Conservation (phyloP, 2,888 invertebrate species). For the Marronus borbonicus region DNA sequence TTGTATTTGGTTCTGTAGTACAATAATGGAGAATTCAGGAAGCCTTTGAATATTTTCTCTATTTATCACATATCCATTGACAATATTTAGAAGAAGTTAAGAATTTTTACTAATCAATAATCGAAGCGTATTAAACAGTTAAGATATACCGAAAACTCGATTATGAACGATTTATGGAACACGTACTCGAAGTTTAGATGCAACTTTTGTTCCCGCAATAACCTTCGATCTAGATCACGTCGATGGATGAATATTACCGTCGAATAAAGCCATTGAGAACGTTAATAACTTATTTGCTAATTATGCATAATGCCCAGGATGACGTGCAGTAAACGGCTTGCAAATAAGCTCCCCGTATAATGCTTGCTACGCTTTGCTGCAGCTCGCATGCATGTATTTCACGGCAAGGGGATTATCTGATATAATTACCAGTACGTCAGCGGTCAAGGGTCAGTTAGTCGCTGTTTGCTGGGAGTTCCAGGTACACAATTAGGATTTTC, state of each 20-base stretch:
- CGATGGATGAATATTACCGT: background rate
- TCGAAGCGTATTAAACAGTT: background rate
- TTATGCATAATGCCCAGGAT: conserved; percentile 55
- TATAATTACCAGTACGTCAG: conserved; percentile 54
- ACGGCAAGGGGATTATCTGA: conserved; percentile 54
- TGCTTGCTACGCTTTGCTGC: conserved; percentile 46
- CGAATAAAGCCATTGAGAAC: conserved; percentile 24
- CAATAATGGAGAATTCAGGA: too few species aligned
- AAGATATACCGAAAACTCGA: background rate
- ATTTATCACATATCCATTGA: too few species aligned
- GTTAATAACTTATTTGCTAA: conserved; percentile 55
- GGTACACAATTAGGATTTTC: conserved; percentile 51
- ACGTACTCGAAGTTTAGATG: too few species aligned
- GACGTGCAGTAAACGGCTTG: conserved; percentile 53
- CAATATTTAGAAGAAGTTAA: too few species aligned
- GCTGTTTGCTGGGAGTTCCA: conserved; percentile 16
- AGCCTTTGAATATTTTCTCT: too few species aligned
- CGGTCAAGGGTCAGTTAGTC: conserved; percentile 52
- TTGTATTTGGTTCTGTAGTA: too few species aligned
- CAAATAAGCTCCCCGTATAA: conserved; percentile 52
- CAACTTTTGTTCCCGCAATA: background rate
- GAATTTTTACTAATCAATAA: too few species aligned
- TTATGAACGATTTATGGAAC: too few species aligned
- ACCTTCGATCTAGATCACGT: background rate
- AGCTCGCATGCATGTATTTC: conserved; percentile 44